phyloP scores from a whole-genome alignment of 2,797 vertebrate genomes.

The Cynopterus sphinx region DNA sequence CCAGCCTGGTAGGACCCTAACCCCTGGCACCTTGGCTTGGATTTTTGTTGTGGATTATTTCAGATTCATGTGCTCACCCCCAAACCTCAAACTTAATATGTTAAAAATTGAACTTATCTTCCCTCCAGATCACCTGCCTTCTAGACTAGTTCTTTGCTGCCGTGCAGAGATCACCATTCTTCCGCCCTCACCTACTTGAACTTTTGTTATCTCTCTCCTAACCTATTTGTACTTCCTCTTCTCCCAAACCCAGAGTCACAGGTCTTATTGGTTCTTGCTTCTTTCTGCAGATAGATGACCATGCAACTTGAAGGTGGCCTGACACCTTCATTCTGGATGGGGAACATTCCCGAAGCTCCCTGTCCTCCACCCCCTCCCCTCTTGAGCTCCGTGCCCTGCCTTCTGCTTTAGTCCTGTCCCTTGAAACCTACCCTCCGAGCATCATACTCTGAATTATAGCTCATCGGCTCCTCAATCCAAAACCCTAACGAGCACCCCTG shows the following conservation, averaged over 20 bases:
- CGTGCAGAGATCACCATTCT: rapidly evolving
- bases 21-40: neutral
- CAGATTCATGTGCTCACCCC: neutral
- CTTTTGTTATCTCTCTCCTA: rapidly evolving
- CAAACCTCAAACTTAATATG: neutral
- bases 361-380: neutral
- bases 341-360: no score
- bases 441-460: neutral
- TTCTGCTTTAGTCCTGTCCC: neutral
- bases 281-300: neutral
- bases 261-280: neutral
- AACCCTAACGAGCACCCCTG: neutral
- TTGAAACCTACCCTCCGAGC: neutral
- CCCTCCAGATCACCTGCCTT: neutral
- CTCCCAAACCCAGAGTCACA: neutral
- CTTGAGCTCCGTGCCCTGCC: neutral
- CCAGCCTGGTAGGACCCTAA: neutral
- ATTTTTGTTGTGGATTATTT: no score
- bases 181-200: neutral
- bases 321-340: neutral
- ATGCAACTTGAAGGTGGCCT: rapidly evolving
- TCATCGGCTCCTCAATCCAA: neutral
- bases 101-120: neutral
- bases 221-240: rapidly evolving
- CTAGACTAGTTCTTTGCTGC: neutral